Base-by-base conservation (phyloP, 2,888 invertebrate genomes). In the Pimpla rufipes region DNA sequence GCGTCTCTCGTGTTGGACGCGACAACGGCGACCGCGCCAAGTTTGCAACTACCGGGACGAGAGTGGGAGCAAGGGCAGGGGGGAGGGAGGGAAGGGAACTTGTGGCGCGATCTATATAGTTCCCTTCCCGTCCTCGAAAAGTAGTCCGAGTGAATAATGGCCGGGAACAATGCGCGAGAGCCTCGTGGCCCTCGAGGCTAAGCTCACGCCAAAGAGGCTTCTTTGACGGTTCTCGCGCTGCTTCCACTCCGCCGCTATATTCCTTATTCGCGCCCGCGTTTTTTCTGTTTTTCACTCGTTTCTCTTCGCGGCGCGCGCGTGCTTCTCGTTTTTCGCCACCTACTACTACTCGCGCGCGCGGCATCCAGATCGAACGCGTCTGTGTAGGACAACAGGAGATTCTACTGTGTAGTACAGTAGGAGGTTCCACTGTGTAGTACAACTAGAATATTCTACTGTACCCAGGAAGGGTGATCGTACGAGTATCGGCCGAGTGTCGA, bases 101-200 rank as follows among this genome's bases (percentile, higher is more conserved):
- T 47, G 47, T 47, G 35, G 47, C 18, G 35, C 42, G 13, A 4
- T 67, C 21, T 66, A 57, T 59, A 74, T 50, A 47, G 74, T 73
- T 62, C 18, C 59, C 29, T 67, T 59, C 64, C 74, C 79, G 75
- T 86, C 82, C 88, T 86, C 80, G 87, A 88, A 89, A 90, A 89
- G 86, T 89, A 88, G 89, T 84, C 85, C 89, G 85, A 89, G 89
- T 88, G 90, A 89, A 89, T 89, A 90, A 90, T 89, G 85, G 88
- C 82, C 71, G 80, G 85, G 88, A 89, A 90, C 90, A 89, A 89
- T 88, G 88, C 86, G 85, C 86, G 75, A 64, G 71, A 75, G 71
- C 78, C 62, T 71, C 67, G 84, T n/a, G 77, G 45, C 83, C 80
- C 83, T 66, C 66, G 57, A 73, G 76, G 77, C 76, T 77, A 40